phyloP scores from a whole-genome alignment of 2,888 invertebrate species.

The Netelia inedita region DNA sequence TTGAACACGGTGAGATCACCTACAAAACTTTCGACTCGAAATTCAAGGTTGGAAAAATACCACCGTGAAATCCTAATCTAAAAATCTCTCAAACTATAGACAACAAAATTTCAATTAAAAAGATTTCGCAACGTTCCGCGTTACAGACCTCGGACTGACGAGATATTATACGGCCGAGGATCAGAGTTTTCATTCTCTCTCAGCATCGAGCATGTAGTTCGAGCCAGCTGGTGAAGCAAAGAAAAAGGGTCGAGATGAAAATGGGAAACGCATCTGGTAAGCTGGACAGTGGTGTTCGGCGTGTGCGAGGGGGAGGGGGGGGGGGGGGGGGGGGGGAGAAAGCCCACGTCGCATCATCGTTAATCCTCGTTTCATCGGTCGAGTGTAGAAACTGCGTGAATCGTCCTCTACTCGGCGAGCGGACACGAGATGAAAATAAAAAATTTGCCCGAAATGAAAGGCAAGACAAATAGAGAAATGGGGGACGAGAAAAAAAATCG shows the following conservation, averaged over 20 bases:
- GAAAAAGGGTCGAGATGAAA: conserved; percentile 33
- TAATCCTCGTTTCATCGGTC: conserved; percentile 63
- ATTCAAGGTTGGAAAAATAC: too few relatives aligned
- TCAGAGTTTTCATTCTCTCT: not conserved
- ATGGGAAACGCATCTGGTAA: conserved; percentile 27
- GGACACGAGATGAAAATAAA: conserved; percentile 42
- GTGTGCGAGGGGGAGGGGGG: not conserved
- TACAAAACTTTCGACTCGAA: too few relatives aligned
- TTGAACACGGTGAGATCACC: too few relatives aligned
- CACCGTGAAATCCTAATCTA: too few relatives aligned
- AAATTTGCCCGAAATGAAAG: conserved; percentile 53
- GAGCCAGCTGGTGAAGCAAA: not conserved
- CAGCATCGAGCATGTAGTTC: conserved; percentile 12
- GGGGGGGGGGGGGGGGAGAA: conserved; percentile 24
- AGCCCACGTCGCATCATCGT: conserved; percentile 58
- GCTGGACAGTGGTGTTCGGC: not conserved
- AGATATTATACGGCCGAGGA: conserved; percentile 9
- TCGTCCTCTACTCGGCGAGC: conserved; percentile 4
- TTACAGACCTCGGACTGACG: not conserved
- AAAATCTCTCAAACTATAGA: too few relatives aligned
- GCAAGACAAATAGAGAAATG: conserved; percentile 46
- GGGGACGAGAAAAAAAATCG: conserved; percentile 11
- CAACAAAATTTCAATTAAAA: too few relatives aligned
- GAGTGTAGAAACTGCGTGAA: conserved; percentile 45
- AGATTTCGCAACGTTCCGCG: too few relatives aligned